Base-by-base conservation (phyloP, 1,140 invertebrate genomes). In the Drosophila pandora region DNA sequence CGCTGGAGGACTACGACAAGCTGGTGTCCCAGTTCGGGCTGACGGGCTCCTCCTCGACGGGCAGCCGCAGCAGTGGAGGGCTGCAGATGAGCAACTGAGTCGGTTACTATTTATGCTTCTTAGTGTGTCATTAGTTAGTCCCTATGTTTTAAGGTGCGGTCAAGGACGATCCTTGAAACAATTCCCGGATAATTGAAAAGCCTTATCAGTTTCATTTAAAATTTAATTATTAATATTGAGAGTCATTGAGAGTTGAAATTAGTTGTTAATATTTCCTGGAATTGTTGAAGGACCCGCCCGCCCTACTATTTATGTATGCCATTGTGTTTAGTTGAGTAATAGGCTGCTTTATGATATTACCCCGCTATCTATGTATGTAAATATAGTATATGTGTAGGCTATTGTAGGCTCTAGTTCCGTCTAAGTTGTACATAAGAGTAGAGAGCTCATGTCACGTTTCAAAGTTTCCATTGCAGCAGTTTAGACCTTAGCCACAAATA, bases 1-100 rank as follows among this genome's bases (percentile, higher is more conserved):
- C 94, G 76, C 93, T 96, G 80, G 93, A 94, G 45, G 94, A 95
- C 63, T 97, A 96, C 90, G 95, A 97, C 80, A 94, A 95, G 71
- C 91, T 96, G 89, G 92, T 96, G 61, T 94, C 94, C 62, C 94
- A 94, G 23, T 88, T 96, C 22, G 95, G 94, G 91, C 93, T 79
- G n/a, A 82, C 80, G 22, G 83, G 83, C 54, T 90, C 90, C 34
- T 90, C 84, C 0, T 91, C 90, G 3, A 90, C 90, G 12, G 90
- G 90, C 47, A 91, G 90, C 50, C 79, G 90, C 47, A 91, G 90
- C 39, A 91, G 90, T 34, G 83, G 83, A 3, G 90, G 90, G 23
- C 69, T 91, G 3, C 90, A 91, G 59, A 91, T 91, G 90, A 91
- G 90, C 67, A 91, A 91, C 41, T 43, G 41, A 43, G 41, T 8